Evolutionary conservation across 2,888 invertebrate species (phyloP).

Genomic region (Apamea anceps): DNA sequence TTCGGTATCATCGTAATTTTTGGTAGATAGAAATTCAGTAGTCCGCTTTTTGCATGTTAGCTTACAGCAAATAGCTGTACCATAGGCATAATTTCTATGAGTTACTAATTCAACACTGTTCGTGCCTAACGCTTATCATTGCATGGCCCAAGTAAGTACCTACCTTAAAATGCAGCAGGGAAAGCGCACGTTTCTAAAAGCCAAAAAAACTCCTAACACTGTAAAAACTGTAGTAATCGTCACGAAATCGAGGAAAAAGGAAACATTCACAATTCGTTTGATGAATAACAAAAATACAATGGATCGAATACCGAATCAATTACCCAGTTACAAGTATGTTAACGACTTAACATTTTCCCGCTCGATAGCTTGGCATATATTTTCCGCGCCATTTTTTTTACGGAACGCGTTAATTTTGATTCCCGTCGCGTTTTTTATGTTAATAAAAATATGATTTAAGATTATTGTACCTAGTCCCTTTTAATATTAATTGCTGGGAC

Average conservation of each 20-base stretch:
- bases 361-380: conserved; percentile 31
- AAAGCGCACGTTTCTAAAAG: conserved; percentile 17
- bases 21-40: too few species aligned
- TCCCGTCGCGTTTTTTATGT: conserved; percentile 51
- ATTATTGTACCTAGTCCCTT: conserved; percentile 42
- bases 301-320: conserved; percentile 40
- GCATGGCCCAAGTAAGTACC: conserved; percentile 6
- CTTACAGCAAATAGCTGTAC: too few species aligned
- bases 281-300: conserved; percentile 39
- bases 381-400: conserved; percentile 38
- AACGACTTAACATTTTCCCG: conserved; percentile 26
- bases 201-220: conserved; percentile 26
- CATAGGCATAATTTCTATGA: too few species aligned
- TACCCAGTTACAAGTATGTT: conserved; percentile 48
- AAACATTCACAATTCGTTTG: conserved; percentile 42
- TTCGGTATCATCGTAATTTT: too few species aligned
- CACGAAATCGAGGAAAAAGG: conserved; percentile 51
- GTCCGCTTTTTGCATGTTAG: too few species aligned
- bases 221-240: conserved; percentile 27
- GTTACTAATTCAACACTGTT: neutral
- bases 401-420: conserved; percentile 41
- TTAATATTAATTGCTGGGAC: conserved; percentile 37
- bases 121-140: neutral
- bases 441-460: conserved; percentile 59
- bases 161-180: neutral